Conservation (phyloP, 2,888 invertebrate species). For the Eupithecia abbreviata region DNA sequence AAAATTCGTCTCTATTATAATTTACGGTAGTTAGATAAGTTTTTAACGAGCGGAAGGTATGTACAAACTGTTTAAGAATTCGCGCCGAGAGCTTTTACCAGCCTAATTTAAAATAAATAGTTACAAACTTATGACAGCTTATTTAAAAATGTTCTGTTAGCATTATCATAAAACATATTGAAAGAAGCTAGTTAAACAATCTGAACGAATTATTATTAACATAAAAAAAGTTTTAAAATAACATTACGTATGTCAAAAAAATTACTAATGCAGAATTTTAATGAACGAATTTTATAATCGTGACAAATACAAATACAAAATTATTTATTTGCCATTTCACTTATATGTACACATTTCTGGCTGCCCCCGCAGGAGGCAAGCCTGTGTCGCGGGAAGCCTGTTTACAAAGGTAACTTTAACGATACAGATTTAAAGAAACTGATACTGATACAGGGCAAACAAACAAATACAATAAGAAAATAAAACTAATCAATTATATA, state of each 20-base stretch:
- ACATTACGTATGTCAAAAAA: too few relatives aligned
- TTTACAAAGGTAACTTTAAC: too few relatives aligned
- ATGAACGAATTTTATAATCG: not conserved
- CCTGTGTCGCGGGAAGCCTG: too few relatives aligned
- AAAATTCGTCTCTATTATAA: constrained; percentile 51
- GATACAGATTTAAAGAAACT: too few relatives aligned
- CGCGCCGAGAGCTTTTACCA: not conserved
- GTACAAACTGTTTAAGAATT: constrained; percentile 9
- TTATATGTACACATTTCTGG: too few relatives aligned
- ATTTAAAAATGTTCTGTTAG: not conserved
- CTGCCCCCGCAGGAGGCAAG: too few relatives aligned
- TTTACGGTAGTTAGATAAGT: constrained; percentile 23
- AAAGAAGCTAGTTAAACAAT: not conserved
- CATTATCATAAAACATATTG: not conserved
- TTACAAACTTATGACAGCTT: not conserved
- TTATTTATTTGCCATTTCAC: too few relatives aligned
- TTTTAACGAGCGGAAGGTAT: constrained; percentile 31
- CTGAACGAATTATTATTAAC: not conserved
- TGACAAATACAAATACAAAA: too few relatives aligned
- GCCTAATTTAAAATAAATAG: not conserved
- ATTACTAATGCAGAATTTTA: not conserved
- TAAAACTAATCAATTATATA: not conserved
- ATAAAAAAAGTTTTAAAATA: not conserved
- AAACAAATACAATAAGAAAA: too few relatives aligned
- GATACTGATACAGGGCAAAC: too few relatives aligned